Base-by-base conservation (phyloP, 2,888 invertebrate species). In the Lottia scabra region DNA sequence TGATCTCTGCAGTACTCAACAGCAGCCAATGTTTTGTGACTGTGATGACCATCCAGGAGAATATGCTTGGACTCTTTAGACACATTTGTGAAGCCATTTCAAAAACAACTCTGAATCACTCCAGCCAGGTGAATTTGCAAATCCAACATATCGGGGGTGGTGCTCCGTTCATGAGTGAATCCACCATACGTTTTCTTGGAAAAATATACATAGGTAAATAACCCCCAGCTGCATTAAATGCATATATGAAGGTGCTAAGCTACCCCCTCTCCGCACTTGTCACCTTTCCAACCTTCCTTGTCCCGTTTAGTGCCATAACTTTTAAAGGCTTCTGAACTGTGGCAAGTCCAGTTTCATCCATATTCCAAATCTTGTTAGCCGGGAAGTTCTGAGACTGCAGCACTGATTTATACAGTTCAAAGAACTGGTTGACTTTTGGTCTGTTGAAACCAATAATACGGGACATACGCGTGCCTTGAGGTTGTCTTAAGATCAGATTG, bases 21-120 rank as follows among this genome's bases (percentile, higher is more conserved):
- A 75, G 88, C 84, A 27, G 65, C 69, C 38, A 81, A 64, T 4
- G 79, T n/a, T n/a, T 80, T 84, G 72, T 87, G 85, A 43, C 84
- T 80, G 16, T 77, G 71, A 64, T 89, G 88, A 15, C 87, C 87
- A 80, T 89, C 88, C 16, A 88, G 70, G 26, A 89, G 80, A 19
- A 88, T 75, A 8, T 82, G 81, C 63, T 82, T 83, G n/a, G 81
- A 78, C 43, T 81, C 79, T 67, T 67, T 66, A 10, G 79, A 72
- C 12, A 82, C 77, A 65, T 85, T 83, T 38, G 78, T 72, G 63
- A 63, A 88, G 81, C 86, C 87, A 87, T 43, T 80, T 75, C 12
- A 78, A 5, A 64, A 83, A 83, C 4, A 79, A n/a, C n/a, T 77
- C 76, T 12, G 63, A 45, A 30, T 79, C 76, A 70, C 83, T 85